Evolutionary conservation across 2,888 invertebrate species (phyloP).

Genomic region (Ectemnius continuus): DNA sequence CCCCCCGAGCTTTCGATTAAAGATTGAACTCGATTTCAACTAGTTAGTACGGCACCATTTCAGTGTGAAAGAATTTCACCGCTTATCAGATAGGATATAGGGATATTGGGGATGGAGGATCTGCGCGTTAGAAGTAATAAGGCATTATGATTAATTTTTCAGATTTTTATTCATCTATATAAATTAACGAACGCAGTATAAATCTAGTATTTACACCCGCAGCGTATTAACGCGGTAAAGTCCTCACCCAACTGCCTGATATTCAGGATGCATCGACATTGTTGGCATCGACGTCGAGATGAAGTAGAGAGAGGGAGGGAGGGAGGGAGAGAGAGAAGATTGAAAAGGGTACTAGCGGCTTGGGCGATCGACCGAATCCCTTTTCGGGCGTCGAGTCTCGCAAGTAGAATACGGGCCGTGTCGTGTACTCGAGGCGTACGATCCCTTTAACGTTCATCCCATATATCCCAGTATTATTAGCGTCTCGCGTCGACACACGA

Average conservation of each 20-base stretch:
- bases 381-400: slow-evolving; percentile 9
- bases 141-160: slow-evolving; percentile 19
- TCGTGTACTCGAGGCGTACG: slow-evolving; percentile 10
- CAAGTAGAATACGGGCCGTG: slow-evolving; percentile 19
- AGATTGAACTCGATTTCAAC: too few species aligned
- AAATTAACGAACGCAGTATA: slow-evolving; percentile 61
- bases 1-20: too few species aligned
- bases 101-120: too few species aligned
- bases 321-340: slow-evolving; percentile 51
- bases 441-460: not conserved
- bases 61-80: too few species aligned
- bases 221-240: slow-evolving; percentile 49
- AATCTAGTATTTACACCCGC: slow-evolving; percentile 60
- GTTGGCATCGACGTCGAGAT: slow-evolving; percentile 25
- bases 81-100: too few species aligned
- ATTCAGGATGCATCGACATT: slow-evolving; percentile 38
- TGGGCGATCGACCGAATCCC: slow-evolving; percentile 53
- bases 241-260: slow-evolving; percentile 25
- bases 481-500: slow-evolving; percentile 9
- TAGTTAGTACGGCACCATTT: too few species aligned
- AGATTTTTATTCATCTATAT: slow-evolving; percentile 59
- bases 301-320: too few species aligned
- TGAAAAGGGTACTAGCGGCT: slow-evolving; percentile 33
- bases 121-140: too few species aligned
- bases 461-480: not conserved